Evolutionary conservation across 2,888 invertebrate species (phyloP).

Genomic region (Callyntrura sp.): DNA sequence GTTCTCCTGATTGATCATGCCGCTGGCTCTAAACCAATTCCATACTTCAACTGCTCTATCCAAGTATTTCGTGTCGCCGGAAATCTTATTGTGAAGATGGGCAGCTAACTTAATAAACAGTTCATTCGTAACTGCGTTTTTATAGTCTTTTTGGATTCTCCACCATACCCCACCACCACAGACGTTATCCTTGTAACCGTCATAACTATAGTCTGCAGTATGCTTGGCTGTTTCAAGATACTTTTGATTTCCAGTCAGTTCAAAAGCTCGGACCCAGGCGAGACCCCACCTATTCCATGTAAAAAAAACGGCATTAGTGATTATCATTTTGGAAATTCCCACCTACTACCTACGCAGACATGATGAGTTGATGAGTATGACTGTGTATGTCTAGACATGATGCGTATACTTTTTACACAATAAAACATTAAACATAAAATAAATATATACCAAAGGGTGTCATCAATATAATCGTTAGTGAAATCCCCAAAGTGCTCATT

Average conservation of each 20-base stretch:
- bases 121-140: constrained; percentile 83
- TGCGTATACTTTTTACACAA: too few species aligned
- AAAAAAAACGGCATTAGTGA: neutral
- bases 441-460: constrained; percentile 52
- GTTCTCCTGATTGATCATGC: constrained; percentile 81
- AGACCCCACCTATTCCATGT: constrained; percentile 80
- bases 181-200: constrained; percentile 79
- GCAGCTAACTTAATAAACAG: constrained; percentile 81
- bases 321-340: too few species aligned
- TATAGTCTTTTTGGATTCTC: constrained; percentile 79
- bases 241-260: constrained; percentile 80
- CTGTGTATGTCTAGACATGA: too few species aligned
- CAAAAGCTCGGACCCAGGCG: constrained; percentile 81
- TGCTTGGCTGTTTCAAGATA: constrained; percentile 81
- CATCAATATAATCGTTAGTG: constrained; percentile 80
- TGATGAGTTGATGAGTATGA: too few species aligned
- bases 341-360: too few species aligned
- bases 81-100: constrained; percentile 79
- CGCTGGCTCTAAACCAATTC: constrained; percentile 80
- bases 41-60: constrained; percentile 78
- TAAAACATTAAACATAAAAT: neutral
- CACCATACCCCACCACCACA: constrained; percentile 83
- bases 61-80: constrained; percentile 80
- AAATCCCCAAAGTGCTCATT: constrained; percentile 79
- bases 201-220: constrained; percentile 80